Evolutionary conservation across 2,797 vertebrate genomes (phyloP), one percentile per base, ranked within the genome.

Genomic region (Choloepus didactylus): DNA sequence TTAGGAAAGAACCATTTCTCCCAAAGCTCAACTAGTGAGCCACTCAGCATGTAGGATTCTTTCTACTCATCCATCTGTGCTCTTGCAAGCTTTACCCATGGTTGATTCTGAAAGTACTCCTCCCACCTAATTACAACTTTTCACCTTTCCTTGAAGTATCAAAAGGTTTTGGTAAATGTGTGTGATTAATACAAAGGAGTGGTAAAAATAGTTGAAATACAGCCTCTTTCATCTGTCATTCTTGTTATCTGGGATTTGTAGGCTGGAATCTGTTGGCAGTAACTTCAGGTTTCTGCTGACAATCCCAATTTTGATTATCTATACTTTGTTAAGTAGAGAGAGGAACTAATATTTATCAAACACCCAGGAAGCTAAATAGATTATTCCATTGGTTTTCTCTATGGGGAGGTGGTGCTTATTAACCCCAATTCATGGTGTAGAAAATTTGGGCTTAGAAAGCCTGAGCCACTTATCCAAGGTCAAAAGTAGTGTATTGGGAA

Each of bases 61-160:
- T 46, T 89, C 73, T 25, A 62, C 14, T 89, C 54, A 70, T 27
- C 82, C 10, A 25, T 51, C 60, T 93, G 77, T 41, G 75, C 44
- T 86, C 62, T 95, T 77, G 75, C 62, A 87, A 64, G 60, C 9
- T n/a, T 88, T 84, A 10, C 38, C 88, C 49, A 35, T 11, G 64
- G 49, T 95, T 51, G 38, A 83, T 87, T 77, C 70, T 73, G 81
- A 93, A 87, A 12, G 38, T 35, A 82, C 67, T 93, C 92, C 80
- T 84, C 62, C 82, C 66, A 82, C 35, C 87, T 96, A 96, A 89
- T 89, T 93, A 83, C n/a, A 87, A 72, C 64, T 85, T 95, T 76
- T 76, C 75, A 54, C 64, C 79, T 95, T 87, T 94, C 49, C 35
- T 5, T 86, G 46, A 88, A 27, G 69, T 72, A 90, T 60, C 31